Evolutionary conservation across 2,797 vertebrate genomes (phyloP).

Genomic region (Paguma larvata): DNA sequence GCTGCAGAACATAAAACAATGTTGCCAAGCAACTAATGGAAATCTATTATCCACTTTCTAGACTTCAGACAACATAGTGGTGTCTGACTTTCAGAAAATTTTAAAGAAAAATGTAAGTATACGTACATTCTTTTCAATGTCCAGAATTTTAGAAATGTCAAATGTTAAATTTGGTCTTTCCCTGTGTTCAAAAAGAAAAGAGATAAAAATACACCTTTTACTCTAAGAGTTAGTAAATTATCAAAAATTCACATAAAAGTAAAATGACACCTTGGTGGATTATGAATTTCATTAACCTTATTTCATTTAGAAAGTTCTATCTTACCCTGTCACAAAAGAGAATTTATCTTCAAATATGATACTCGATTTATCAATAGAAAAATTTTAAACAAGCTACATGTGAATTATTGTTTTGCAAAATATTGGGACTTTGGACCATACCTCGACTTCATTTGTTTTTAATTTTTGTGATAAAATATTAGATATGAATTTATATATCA

Average conservation of each 20-base stretch:
- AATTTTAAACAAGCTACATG: neutral
- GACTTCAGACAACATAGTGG: neutral
- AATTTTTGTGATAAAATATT: neutral
- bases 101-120: neutral
- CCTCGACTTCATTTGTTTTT: neutral
- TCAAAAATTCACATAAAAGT: neutral
- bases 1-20: constrained; percentile 58
- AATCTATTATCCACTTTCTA: constrained; percentile 36
- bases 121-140: neutral
- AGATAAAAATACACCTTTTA: neutral
- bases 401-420: constrained; percentile 18
- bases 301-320: neutral
- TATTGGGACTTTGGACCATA: neutral
- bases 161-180: neutral
- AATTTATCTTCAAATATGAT: neutral
- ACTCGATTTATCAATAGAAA: neutral
- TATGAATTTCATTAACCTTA: neutral
- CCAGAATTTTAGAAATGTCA: neutral
- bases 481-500: neutral
- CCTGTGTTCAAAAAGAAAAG: neutral
- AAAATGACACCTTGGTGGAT: neutral
- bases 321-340: neutral
- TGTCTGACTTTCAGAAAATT: constrained; percentile 54
- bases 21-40: constrained; percentile 72
- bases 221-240: neutral